Conservation (phyloP, 2,797 vertebrate species). For the Sarcoramphus papa region DNA sequence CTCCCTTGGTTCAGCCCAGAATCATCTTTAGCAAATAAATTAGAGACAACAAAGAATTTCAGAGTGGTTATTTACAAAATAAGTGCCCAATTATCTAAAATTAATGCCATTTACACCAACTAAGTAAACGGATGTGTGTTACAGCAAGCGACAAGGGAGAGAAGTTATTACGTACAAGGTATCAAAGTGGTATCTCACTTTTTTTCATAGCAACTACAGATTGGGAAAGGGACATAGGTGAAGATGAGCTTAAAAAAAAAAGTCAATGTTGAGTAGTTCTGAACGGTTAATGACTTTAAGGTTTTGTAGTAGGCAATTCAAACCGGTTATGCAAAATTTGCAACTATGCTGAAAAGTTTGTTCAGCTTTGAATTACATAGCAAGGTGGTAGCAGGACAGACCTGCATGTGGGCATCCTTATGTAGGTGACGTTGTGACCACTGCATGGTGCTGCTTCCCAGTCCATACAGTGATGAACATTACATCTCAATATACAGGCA, state of each 20-base stretch:
- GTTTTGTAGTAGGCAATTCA: background rate
- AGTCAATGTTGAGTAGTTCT: background rate
- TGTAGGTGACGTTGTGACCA: background rate
- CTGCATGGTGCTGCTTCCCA: background rate
- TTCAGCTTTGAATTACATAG: background rate
- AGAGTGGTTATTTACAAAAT: background rate
- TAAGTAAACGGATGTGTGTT: background rate
- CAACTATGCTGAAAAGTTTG: background rate
- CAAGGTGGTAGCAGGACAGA: background rate
- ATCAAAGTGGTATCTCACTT: background rate
- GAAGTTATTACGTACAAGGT: background rate
- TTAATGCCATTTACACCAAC: background rate
- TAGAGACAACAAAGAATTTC: background rate
- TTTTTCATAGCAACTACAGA: background rate
- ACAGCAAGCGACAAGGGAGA: background rate
- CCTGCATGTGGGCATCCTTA: fast-evolving
- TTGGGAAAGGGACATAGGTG: background rate
- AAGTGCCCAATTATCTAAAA: background rate
- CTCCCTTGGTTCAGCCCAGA: background rate
- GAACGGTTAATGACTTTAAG: too few species aligned
- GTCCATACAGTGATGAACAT: background rate
- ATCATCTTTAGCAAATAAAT: background rate
- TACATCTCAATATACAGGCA: background rate
- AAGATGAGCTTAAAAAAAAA: background rate
- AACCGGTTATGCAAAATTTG: background rate